Conservation (phyloP, 2,888 invertebrate species). For the Torymus texanus region DNA sequence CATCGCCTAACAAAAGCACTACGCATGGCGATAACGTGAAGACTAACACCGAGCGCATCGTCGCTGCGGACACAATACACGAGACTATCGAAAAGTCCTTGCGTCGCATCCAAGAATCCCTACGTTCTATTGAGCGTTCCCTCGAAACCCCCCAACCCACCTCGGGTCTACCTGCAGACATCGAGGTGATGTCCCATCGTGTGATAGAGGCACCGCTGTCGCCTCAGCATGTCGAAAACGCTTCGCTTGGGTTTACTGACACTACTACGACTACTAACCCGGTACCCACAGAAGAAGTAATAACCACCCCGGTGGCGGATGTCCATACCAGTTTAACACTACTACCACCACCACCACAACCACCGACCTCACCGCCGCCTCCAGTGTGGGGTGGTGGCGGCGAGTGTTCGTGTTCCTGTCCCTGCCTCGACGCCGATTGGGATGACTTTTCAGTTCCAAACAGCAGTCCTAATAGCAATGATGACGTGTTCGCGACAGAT, state of each 20-base stretch:
- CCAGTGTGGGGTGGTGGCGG: constrained; percentile 81
- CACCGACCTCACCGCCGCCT: constrained; percentile 61
- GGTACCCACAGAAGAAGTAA: no score
- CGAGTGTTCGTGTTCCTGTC: constrained; percentile 85
- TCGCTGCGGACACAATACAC: not conserved
- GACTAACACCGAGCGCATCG: no score
- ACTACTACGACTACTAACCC: no score
- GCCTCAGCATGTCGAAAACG: constrained; percentile 30
- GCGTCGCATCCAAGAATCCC: constrained; percentile 25
- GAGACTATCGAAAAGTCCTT: constrained; percentile 34
- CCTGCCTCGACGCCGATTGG: constrained; percentile 72
- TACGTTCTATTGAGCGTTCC: constrained; percentile 35
- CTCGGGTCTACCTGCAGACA: constrained; percentile 31
- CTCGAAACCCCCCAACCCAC: constrained; percentile 13
- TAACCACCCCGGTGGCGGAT: no score
- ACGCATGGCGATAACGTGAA: no score
- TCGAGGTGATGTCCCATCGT: constrained; percentile 15
- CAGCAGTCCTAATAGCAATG: constrained; percentile 44
- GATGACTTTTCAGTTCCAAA: constrained; percentile 27
- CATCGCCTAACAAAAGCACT: no score
- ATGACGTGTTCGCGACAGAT: constrained; percentile 55
- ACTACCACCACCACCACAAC: constrained; percentile 70
- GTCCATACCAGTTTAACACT: not conserved
- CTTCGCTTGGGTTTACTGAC: not conserved
- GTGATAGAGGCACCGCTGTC: constrained; percentile 1